A percentile compares a stretch with the other conserved stretches of the same genome.
Evolutionary conservation across 2,113 vertebrate genomes (phyloP).

Genomic region (Thunnus thynnus): DNA sequence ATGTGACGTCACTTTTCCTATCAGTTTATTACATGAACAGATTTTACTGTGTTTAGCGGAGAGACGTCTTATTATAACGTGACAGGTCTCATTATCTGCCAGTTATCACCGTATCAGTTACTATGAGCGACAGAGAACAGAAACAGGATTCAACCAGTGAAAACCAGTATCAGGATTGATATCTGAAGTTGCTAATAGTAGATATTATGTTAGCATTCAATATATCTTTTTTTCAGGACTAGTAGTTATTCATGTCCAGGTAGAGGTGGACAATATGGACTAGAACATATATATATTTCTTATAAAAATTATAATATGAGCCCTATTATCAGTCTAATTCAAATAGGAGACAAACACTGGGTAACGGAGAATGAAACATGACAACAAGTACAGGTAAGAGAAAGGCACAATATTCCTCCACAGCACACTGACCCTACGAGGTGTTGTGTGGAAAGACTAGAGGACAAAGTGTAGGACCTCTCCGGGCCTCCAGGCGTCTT

Average conservation of each 20-base stretch:
- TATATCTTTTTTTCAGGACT: neutral
- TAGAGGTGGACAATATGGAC: neutral
- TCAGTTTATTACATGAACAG: neutral
- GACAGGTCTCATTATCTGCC: neutral
- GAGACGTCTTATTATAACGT: neutral
- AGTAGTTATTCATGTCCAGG: neutral
- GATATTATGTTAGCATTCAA: neutral
- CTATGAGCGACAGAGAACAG: neutral
- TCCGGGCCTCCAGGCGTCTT: conserved; percentile 17
- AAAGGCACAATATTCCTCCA: conserved; percentile 64
- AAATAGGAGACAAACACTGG: neutral
- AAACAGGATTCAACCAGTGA: neutral
- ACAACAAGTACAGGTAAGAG: conserved; percentile 7
- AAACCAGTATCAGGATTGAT: neutral
- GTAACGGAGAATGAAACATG: neutral
- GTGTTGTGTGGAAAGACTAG: neutral
- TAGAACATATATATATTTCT: neutral
- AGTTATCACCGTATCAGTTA: neutral
- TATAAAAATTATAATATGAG: neutral
- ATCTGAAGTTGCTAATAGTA: neutral
- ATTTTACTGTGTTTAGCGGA: neutral
- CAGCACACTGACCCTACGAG: conserved; percentile 28
- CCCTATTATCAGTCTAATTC: neutral
- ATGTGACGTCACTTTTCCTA: too few relatives aligned
- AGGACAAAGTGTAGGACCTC: neutral